Evolutionary conservation across 2,113 vertebrate genomes (phyloP).

Genomic region (Mesitornis unicolor): DNA sequence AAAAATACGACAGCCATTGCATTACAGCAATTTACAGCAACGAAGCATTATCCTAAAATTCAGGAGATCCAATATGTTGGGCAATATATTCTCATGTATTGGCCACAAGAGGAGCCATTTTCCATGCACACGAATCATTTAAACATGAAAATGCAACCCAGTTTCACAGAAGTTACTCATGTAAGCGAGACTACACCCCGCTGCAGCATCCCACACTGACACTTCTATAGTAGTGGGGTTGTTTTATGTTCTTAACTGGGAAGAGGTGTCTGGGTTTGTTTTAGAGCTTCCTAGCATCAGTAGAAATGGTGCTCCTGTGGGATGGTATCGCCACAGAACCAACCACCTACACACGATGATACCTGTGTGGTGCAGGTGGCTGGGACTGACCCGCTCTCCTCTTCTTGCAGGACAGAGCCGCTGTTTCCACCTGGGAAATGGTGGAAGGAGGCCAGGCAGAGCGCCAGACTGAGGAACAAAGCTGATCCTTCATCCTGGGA

Average conservation of each 20-base stretch:
- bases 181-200: accelerated
- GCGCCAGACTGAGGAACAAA: neutral
- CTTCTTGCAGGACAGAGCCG: slow-evolving; percentile 82
- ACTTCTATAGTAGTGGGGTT: neutral
- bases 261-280: neutral
- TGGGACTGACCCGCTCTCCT: neutral
- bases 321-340: too few species aligned
- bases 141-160: accelerated
- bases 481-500: neutral
- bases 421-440: slow-evolving; percentile 87
- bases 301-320: neutral
- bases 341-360: accelerated
- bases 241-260: neutral
- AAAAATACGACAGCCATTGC: neutral
- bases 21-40: neutral
- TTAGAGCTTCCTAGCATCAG: neutral
- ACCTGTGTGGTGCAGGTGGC: too few species aligned
- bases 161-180: neutral
- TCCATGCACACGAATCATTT: neutral
- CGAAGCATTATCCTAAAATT: neutral
- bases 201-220: accelerated
- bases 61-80: accelerated
- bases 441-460: neutral
- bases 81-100: accelerated
- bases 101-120: accelerated